Evolutionary conservation across 2,797 vertebrate genomes (phyloP).

Genomic region (Botia kubotai): DNA sequence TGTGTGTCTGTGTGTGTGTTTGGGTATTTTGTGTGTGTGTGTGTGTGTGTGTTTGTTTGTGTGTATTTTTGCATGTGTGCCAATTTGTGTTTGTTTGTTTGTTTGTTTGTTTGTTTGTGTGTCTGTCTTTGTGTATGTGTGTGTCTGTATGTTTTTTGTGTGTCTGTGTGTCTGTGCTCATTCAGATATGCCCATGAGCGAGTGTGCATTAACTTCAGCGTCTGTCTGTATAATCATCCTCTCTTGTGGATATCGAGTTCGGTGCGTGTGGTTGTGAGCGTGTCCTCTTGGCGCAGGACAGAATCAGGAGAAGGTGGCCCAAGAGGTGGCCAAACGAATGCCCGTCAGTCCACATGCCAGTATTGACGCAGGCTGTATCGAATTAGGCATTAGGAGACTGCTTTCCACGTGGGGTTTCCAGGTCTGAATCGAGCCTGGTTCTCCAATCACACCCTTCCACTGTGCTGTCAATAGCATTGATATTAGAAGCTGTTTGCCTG

Average conservation of each 20-base stretch:
- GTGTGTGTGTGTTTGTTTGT: background rate
- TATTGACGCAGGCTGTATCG: constrained; percentile 56
- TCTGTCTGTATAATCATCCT: background rate
- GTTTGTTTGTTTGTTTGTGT: background rate
- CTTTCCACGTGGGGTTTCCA: constrained; percentile 45
- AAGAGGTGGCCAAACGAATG: constrained; percentile 62
- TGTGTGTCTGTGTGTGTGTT: background rate
- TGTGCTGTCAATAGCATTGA: constrained; percentile 37
- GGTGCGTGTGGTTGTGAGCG: constrained; percentile 31
- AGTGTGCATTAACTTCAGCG: too few species aligned
- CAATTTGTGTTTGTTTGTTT: background rate
- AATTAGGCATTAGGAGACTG: constrained; percentile 59
- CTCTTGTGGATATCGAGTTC: constrained; percentile 28
- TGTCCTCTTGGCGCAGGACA: constrained; percentile 63
- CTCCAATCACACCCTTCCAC: constrained; percentile 45
- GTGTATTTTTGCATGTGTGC: background rate
- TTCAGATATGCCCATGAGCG: too few species aligned
- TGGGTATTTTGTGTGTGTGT: background rate
- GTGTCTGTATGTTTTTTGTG: background rate
- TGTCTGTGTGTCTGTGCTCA: background rate
- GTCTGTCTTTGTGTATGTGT: background rate
- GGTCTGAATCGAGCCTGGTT: constrained; percentile 37
- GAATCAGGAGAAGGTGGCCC: constrained; percentile 59
- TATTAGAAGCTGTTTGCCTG: constrained; percentile 42
- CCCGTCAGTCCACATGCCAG: constrained; percentile 45